Base-by-base conservation (phyloP, 2,797 vertebrate genomes). In the Urophycis tenuis region DNA sequence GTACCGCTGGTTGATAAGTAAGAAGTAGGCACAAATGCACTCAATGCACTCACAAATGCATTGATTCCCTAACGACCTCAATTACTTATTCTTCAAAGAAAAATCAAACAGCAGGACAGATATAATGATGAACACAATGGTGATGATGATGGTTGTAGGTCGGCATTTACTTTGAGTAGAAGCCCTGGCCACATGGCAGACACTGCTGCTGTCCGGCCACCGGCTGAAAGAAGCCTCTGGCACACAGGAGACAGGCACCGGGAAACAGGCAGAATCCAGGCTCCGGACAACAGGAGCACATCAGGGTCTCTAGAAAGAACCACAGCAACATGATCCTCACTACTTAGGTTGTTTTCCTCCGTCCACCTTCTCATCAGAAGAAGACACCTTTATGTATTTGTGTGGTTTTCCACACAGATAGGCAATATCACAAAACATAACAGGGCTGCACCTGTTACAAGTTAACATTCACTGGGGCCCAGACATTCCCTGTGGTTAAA, bases 161-260 rank as follows among this genome's bases (percentile, higher is more conserved):
- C 5, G 29, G 15, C 19, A 80, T 90, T 90, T 88, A 97, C 96
- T 94, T 95, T 84, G 86, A 79, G 78, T 94, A 96, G 78, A 39
- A 91, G 0, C 96, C 96, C 39, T n/a, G 89, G 0, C 78, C 84
- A 80, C 96, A 97, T 31, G 94, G 93, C 78, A 93, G 76, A 84
- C 96, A 97, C 0, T 76, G 80, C 60, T 31, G 85, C 81, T 95
- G 93, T 76, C 94, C 94, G 0, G 91, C 84, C 12, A 85, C 75
- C 0, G 95, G 91, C 86, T 97, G 95, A 84, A 92, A 93, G 77
- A 90, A 93, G 41, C 96, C 96, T 25, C 8, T 87, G 0, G 81
- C 74, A 76, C 96, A 97, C 15, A 91, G 85, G 12, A 88, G 85
- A 79, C 96, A 97, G 8, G 91, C 91, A 75, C 78, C 77, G 10